Evolutionary conservation across 1,140 invertebrate species (phyloP).

Genomic region (Sinonovacula constricta): DNA sequence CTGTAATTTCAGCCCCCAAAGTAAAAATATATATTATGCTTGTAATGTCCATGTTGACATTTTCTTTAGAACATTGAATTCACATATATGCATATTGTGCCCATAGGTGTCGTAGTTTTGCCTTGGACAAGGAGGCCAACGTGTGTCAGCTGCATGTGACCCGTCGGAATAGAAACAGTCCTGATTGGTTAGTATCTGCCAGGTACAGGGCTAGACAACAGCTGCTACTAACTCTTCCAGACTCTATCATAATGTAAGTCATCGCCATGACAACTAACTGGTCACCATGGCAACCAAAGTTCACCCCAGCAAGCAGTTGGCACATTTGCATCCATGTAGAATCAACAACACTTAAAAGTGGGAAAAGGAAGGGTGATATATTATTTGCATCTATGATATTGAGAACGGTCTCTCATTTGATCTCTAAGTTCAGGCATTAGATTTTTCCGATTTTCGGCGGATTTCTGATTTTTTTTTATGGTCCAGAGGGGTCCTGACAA

Average conservation of each 20-base stretch:
- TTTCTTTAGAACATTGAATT: too few species aligned
- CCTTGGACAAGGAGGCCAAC: constrained; percentile 86
- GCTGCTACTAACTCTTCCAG: constrained; percentile 1
- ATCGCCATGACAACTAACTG: constrained; percentile 1
- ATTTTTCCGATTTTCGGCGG: too few species aligned
- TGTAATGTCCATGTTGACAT: too few species aligned
- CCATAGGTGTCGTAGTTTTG: constrained; percentile 89
- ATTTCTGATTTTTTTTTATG: too few species aligned
- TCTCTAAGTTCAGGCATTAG: too few species aligned
- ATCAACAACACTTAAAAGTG: neutral
- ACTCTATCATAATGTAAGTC: constrained; percentile 22
- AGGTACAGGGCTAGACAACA: constrained; percentile 11
- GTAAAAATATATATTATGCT: too few species aligned
- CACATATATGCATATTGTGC: neutral
- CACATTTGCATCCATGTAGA: neutral
- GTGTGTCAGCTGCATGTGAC: constrained; percentile 84
- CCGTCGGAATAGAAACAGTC: constrained; percentile 82
- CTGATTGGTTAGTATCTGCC: constrained; percentile 79
- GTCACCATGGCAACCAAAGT: constrained; percentile 26
- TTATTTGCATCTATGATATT: too few species aligned
- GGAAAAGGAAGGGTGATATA: too few species aligned
- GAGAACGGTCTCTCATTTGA: too few species aligned
- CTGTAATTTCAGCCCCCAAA: too few species aligned
- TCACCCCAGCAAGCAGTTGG: neutral
- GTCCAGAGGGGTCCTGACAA: too few species aligned